phyloP scores from a whole-genome alignment of 1,140 invertebrate genomes.

The Philotrypesis tridentata region DNA sequence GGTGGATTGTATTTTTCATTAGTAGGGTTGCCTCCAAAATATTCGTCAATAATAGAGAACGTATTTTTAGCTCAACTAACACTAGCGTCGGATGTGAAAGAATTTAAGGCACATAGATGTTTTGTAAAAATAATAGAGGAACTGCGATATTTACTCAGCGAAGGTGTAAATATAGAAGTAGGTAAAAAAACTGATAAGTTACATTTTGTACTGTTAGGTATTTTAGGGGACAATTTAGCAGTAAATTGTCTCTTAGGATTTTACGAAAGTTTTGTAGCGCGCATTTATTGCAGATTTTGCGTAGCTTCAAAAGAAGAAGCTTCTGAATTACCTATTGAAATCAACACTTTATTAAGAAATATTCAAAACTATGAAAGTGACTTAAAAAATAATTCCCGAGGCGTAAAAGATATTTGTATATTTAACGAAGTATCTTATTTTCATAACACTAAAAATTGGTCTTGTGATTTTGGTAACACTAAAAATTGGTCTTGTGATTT shows the following conservation, averaged over 20 bases:
- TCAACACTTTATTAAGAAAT: conserved; percentile 38
- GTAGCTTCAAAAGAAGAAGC: conserved; percentile 47
- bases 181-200: conserved; percentile 37
- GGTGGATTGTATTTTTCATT: conserved; percentile 51
- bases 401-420: conserved; percentile 50
- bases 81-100: conserved; percentile 43
- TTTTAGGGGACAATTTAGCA: conserved; percentile 52
- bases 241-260: conserved; percentile 49
- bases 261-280: conserved; percentile 37
- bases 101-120: conserved; percentile 48
- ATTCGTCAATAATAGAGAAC: conserved; percentile 45
- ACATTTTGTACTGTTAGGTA: conserved; percentile 52
- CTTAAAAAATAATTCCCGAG: conserved; percentile 32
- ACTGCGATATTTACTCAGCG: too few species aligned
- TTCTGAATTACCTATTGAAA: conserved; percentile 37
- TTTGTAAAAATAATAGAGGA: too few species aligned
- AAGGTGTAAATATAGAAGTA: too few species aligned
- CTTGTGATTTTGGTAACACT: conserved; percentile 50
- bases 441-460: conserved; percentile 45
- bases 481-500: too few species aligned
- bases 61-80: conserved; percentile 51
- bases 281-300: conserved; percentile 54
- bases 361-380: conserved; percentile 50
- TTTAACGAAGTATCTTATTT: conserved; percentile 54
- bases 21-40: conserved; percentile 46